Base-by-base conservation (phyloP, 1,140 invertebrate species). In the Chrysopa pallens region DNA sequence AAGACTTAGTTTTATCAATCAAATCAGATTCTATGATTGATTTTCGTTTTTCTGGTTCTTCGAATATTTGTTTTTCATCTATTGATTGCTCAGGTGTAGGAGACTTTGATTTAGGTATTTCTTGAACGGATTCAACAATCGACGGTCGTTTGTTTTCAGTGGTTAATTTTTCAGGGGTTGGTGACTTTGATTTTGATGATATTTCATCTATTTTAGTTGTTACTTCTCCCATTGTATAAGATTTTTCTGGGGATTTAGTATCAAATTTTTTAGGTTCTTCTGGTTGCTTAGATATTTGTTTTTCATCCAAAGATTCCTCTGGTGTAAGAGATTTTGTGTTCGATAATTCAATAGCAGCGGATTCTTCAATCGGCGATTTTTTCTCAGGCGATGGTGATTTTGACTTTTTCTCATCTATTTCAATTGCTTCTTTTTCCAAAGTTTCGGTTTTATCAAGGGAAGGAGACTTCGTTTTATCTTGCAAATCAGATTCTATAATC, bases 201-300 rank as follows among this genome's bases (percentile, higher is more conserved):
- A 29, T 44, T 23, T 50, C 40, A 14, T 42, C 44, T 0, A 9
- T 13, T 6, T 46, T 49, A 15, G 46, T 44, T 6, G 38, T 48
- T 0, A 44, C 17, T 11, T 27, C 15, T 29, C 3, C 28, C 7
- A 4, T 14, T 4, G 9, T 39, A 2, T 39, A 37, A 0, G 51
- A 54, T 29, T 13, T 46, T 1, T 46, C 48, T 23, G 44, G 43
- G 6, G 56, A 48, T 28, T 51, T 52, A n/a, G 45, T 13, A 46
- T 37, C 14, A 17, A 33, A 15, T 35, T 37, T 31, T 8, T 36
- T n/a, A n/a, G n/a, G 29, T 29, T 38, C 36, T 33, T 43, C 35
- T 40, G 17, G 27, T 12, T 38, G 11, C 6, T 29, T 27, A 4
- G 23, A 29, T 29, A 1, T n/a, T 29, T 9, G 0, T 8, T 17